Percentiles rank a stretch among this genome's conserved stretches.
phyloP scores from a whole-genome alignment of 2,888 invertebrate species.

The Byasa hedistus region DNA sequence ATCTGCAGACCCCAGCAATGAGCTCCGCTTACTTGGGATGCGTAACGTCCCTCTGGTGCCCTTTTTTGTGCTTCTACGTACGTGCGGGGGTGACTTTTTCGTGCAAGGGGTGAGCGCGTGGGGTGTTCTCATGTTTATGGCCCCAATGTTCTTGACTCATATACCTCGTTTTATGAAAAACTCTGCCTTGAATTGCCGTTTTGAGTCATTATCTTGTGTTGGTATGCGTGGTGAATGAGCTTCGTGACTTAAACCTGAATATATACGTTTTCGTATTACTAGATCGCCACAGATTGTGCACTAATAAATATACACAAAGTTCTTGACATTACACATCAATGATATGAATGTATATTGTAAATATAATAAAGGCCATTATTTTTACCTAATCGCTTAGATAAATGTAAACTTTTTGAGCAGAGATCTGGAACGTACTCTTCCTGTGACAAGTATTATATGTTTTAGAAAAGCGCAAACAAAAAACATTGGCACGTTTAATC shows the following conservation, averaged over 20 bases:
- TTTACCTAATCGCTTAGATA: neutral
- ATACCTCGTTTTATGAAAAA: constrained; percentile 76
- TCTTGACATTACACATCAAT: neutral
- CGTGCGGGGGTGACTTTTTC: constrained; percentile 79
- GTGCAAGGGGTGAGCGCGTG: constrained; percentile 75
- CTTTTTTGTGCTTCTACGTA: constrained; percentile 75
- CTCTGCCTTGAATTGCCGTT: constrained; percentile 64
- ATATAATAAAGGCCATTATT: neutral
- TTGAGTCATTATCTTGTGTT: constrained; percentile 64
- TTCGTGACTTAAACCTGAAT: constrained; percentile 26
- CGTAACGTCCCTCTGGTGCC: constrained; percentile 74
- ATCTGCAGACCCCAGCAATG: constrained; percentile 77
- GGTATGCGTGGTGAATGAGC: constrained; percentile 47
- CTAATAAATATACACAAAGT: neutral
- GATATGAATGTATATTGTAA: neutral
- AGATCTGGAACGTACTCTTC: neutral
- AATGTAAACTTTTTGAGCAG: neutral
- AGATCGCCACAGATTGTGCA: neutral
- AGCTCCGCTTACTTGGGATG: constrained; percentile 75
- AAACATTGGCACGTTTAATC: constrained; percentile 71
- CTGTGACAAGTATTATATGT: neutral
- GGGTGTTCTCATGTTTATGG: constrained; percentile 73
- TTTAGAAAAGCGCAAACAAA: constrained; percentile 29
- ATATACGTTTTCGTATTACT: constrained; percentile 1
- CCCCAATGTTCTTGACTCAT: constrained; percentile 75